Evolutionary conservation across 2,113 vertebrate species (phyloP).

Genomic region (Cochlearius cochlearius): DNA sequence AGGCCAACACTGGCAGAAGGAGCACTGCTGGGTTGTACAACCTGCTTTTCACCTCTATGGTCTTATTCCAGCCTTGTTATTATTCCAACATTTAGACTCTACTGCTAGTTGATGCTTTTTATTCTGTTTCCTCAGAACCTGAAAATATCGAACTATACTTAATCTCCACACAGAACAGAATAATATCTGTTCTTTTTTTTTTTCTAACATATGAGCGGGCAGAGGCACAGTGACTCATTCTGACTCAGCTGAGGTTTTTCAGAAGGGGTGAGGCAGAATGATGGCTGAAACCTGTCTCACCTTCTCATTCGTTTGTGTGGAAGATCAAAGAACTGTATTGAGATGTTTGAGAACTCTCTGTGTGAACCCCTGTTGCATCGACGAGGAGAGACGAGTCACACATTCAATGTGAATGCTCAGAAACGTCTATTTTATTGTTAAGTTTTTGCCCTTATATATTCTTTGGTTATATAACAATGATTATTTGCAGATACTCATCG

Average conservation of each 20-base stretch:
- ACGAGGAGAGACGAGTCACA: too few species aligned
- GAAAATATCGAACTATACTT: not conserved
- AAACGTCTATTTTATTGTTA: too few species aligned
- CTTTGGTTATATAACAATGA: too few species aligned
- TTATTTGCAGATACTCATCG: too few species aligned
- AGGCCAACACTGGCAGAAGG: not conserved
- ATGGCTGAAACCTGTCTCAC: not conserved
- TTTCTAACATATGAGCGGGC: not conserved
- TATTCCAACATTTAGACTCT: not conserved
- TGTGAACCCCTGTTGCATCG: too few species aligned
- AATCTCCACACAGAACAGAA: not conserved
- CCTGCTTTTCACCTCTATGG: not conserved
- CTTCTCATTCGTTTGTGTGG: not conserved
- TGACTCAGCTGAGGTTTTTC: slow-evolving; percentile 19
- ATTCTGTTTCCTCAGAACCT: not conserved
- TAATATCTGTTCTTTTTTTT: not conserved
- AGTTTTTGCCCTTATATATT: too few species aligned
- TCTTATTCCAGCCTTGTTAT: not conserved
- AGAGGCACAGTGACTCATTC: slow-evolving; percentile 17
- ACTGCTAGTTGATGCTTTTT: not conserved
- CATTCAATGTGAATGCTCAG: too few species aligned
- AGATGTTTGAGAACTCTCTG: not conserved
- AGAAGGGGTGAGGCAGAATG: not conserved
- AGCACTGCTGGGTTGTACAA: not conserved
- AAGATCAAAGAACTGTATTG: not conserved